phyloP scores from a whole-genome alignment of 2,797 vertebrate species.

The Onychomys torridus region DNA sequence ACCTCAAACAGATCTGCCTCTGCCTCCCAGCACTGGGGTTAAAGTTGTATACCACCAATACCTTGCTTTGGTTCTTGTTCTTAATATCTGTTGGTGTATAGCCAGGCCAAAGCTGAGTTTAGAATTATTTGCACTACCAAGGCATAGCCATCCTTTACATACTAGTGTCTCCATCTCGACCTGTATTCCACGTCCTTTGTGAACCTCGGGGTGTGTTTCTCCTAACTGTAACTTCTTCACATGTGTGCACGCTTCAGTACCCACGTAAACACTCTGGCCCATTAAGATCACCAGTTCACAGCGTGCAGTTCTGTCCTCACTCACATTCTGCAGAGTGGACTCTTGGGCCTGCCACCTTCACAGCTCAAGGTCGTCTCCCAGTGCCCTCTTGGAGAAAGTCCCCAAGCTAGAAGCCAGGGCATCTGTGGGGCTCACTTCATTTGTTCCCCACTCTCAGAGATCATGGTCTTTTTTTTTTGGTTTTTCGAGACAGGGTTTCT shows the following conservation, averaged over 20 bases:
- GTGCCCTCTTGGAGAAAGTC: not conserved
- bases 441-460: not conserved
- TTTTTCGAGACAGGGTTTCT: too few species aligned
- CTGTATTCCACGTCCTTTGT: not conserved
- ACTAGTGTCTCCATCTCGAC: not conserved
- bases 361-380: not conserved
- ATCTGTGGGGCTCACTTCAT: not conserved
- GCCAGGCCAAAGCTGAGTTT: not conserved
- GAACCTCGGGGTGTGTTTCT: not conserved
- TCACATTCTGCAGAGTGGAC: not conserved
- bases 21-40: not conserved
- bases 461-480: too few species aligned
- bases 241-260: not conserved
- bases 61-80: not conserved
- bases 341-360: too few species aligned
- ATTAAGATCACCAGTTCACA: not conserved
- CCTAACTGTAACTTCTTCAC: not conserved
- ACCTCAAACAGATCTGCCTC: not conserved
- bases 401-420: too few species aligned
- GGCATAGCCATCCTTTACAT: not conserved
- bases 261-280: not conserved
- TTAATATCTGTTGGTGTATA: not conserved
- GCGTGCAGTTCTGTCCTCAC: too few species aligned
- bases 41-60: not conserved
- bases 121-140: not conserved